Evolutionary conservation across 1,140 invertebrate genomes (phyloP), one percentile per base, ranked within the genome.

Genomic region (Anastatus disparis): DNA sequence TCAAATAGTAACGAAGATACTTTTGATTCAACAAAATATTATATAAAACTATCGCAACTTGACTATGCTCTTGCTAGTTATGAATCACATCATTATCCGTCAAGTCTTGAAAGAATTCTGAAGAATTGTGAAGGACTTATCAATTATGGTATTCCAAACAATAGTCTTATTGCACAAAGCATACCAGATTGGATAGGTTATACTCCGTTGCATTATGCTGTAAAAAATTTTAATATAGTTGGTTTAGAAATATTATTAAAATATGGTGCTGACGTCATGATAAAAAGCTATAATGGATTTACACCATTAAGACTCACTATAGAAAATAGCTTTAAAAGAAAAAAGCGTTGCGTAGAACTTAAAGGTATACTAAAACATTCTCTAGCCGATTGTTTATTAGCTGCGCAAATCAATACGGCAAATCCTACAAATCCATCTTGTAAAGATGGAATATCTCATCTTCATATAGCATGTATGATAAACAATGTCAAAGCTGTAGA

Each of bases 391-490:
- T 8, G 3, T 3, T 3, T 50, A 2, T 24, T 50, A 24, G 2
- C 15, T 3, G 31, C 31, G 4, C 55, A 58, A 4, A 7, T 40
- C 3, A n/a, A 58, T 2, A 9, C 7, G 3, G 20, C 35, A 12
- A 38, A 20, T 22, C 2, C n/a, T n/a, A n/a, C 9, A 10, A 40
- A 58, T 38, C 55, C 55, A 20, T 3, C n/a, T 17, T 35, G 31
- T 20, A 3, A 7, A 8, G 20, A 58, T 38, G 55, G 55, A 3
- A 38, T 58, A 35, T 38, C 55, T 13, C 55, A 58, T 40, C 20
- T 58, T 20, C 55, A 58, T 13, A 58, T 58, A 38, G 55, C 55
- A 9, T 58, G 55, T 58, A 22, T 58, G 20, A 2, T 24, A 20
- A 58, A 58, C 17, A 17, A 58, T 22, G 6, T 20, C 3, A 22